Evolutionary conservation across 2,888 invertebrate species (phyloP).

Genomic region (Orthonevra nobilis): DNA sequence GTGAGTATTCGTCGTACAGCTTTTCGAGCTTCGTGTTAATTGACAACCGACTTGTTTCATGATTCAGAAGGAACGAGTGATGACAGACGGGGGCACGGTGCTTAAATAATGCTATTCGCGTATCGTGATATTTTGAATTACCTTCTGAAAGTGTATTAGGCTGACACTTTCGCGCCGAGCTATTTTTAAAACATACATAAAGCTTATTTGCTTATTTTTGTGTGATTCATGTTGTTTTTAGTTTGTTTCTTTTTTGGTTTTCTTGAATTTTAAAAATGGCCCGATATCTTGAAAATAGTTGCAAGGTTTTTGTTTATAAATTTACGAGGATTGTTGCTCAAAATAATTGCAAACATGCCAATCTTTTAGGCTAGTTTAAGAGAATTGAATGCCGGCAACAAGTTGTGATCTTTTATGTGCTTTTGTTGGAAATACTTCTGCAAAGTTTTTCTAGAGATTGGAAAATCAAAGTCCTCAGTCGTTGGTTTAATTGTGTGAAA

Average conservation of each 20-base stretch:
- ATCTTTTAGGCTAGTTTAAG: too few species aligned
- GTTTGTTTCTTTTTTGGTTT: not conserved
- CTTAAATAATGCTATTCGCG: constrained; percentile 38
- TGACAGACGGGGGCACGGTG: constrained; percentile 1
- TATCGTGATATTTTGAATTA: constrained; percentile 60
- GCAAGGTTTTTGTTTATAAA: constrained; percentile 42
- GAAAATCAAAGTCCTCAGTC: too few species aligned
- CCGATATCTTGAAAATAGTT: constrained; percentile 10
- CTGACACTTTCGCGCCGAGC: constrained; percentile 52
- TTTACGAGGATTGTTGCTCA: too few species aligned
- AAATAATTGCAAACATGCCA: too few species aligned
- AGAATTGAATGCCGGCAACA: too few species aligned
- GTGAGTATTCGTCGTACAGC: not conserved
- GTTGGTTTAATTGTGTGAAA: too few species aligned
- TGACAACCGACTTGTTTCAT: constrained; percentile 16
- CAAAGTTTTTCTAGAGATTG: too few species aligned
- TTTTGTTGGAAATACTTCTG: too few species aligned
- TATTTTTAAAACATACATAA: constrained; percentile 60
- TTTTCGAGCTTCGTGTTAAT: constrained; percentile 27
- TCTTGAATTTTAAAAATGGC: too few species aligned
- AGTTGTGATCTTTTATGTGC: too few species aligned
- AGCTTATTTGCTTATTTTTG: constrained; percentile 58
- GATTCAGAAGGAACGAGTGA: not conserved
- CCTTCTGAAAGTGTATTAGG: constrained; percentile 37
- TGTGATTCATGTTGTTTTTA: constrained; percentile 44